Base-by-base conservation (phyloP, 2,797 vertebrate genomes). In the Cygnus olor region DNA sequence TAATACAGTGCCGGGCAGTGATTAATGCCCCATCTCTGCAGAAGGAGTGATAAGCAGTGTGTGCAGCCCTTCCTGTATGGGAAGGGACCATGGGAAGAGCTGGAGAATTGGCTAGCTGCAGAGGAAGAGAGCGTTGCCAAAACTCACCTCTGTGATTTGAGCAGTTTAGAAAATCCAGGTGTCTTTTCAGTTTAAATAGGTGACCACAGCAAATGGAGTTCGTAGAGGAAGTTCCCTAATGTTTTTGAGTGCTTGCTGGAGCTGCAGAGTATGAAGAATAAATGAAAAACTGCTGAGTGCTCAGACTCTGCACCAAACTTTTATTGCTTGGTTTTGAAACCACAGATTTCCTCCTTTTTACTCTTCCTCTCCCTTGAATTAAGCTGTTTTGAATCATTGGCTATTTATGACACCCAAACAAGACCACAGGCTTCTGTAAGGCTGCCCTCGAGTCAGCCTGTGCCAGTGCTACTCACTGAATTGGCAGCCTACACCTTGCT, bases 271-370 rank as follows among this genome's bases (percentile, higher is more conserved):
- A 42, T 81, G 92, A 77, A 64, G 91, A 85, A 40, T 89, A 95
- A 96, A 94, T 94, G 91, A 88, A 70, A 96, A 97, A 94, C 96
- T 94, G 94, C 85, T 96, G 96, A 96, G 87, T 90, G 87, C 73
- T 97, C 91, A 61, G 71, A 63, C 69, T 86, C 63, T 45, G 20
- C 73, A 90, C 81, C 85, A 85, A 91, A 93, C 60, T 91, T 96
- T 93, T 96, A 92, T 96, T 96, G 94, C 90, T 81, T 80, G 85
- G 85, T 95, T 95, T 93, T 87, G 79, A 94, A 96, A 95, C 96
- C 96, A 82, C 95, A 93, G 28, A 92, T 93, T 95, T 95, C 92
- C 79, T 89, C 57, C 73, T 68, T 92, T 80, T 85, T 89, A 79
- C 65, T 93, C 61, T 79, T 96, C 56, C 63, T 79, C 95, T 94